Conservation (phyloP, 2,888 invertebrate genomes). For the Synergus gifuensis region DNA sequence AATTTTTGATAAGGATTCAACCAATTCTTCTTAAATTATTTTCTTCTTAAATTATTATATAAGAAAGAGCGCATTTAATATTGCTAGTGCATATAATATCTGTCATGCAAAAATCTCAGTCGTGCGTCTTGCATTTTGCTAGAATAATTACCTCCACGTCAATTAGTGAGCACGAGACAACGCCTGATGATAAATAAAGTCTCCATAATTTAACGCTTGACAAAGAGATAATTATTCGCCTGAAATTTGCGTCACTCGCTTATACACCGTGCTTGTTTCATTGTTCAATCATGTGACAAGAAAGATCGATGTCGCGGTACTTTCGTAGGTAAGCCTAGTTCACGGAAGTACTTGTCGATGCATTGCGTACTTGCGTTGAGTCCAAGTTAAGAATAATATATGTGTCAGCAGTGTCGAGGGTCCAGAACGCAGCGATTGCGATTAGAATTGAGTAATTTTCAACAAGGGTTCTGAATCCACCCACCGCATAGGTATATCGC, state of each 20-base stretch:
- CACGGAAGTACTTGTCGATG: conserved; percentile 31
- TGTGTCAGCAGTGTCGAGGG: conserved; percentile 11
- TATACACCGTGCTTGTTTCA: background rate
- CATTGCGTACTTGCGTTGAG: conserved; percentile 24
- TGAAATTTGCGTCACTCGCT: conserved; percentile 23
- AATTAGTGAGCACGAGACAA: conserved; percentile 30
- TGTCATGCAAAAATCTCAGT: background rate
- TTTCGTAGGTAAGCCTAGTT: background rate
- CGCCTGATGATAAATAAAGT: conserved; percentile 7
- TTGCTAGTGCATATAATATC: too few species aligned
- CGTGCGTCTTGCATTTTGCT: background rate
- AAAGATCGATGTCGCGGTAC: conserved; percentile 22
- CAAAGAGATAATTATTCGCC: conserved; percentile 32
- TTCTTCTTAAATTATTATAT: background rate
- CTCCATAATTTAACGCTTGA: conserved; percentile 21
- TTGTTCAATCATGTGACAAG: conserved; percentile 5
- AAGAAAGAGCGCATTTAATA: too few species aligned
- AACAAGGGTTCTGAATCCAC: conserved; percentile 17
- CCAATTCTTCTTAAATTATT: background rate
- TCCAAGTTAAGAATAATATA: conserved; percentile 24
- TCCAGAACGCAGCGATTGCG: background rate
- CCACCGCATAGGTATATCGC: conserved; percentile 16
- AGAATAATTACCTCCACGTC: background rate
- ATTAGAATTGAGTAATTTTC: conserved; percentile 29
- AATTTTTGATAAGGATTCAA: background rate